Base-by-base conservation (phyloP, 2,797 vertebrate genomes). In the Hoplostethus mediterraneus region DNA sequence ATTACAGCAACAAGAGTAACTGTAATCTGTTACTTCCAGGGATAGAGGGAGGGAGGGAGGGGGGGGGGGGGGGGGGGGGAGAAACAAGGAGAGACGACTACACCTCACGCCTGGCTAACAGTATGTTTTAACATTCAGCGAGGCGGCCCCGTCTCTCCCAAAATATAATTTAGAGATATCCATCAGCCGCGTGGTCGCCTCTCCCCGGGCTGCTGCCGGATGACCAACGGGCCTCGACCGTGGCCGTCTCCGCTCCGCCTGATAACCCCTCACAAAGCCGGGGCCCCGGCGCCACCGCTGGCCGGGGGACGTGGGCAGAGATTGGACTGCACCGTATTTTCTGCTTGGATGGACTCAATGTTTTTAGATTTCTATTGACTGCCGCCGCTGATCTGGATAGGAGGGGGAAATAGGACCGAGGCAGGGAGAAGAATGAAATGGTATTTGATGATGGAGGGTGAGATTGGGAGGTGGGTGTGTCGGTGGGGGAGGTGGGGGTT, bases 91-190 rank as follows among this genome's bases (percentile, higher is more conserved):
- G 28, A n/a, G 6, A 52, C 12, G 25, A 25, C 25, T 67, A 68
- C 21, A 56, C 67, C 65, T 67, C 66, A 16, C 63, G 55, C 56
- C 60, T 67, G 17, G 36, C 40, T 45, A 59, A 59, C 60, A 60
- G 67, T 31, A 38, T 42, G 58, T 86, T 75, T 87, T 56, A 75
- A 68, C 61, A 87, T 89, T 86, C 79, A 69, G 30, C 9, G 51
- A 55, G 62, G 70, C 61, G 49, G 44, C 30, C 72, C 38, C 8
- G 11, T 74, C 75, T 68, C 71, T 44, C 69, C n/a, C n/a, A n/a
- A 84, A 84, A 88, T 83, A 84, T 79, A 76, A 87, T 92, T 91
- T 85, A 68, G 80, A 89, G 90, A 88, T 90, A 89, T 68, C 75
- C 74, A 89, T 89, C 87, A 73, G 81, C 25, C 67, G 16, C 21